Conservation (phyloP, 2,888 invertebrate species). For the Stenodema calcarata region DNA sequence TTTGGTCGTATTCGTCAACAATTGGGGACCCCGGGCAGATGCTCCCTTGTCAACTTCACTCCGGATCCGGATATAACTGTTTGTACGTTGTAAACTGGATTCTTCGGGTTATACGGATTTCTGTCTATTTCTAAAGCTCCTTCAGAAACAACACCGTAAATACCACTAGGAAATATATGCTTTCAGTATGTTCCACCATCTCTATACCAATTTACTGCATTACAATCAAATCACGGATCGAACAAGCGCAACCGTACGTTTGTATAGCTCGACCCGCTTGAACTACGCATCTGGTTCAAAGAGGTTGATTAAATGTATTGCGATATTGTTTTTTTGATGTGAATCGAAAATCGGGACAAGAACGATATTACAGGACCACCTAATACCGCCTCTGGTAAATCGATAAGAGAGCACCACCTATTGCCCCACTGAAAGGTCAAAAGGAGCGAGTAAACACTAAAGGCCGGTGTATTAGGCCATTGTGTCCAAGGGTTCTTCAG, state of each 20-base stretch:
- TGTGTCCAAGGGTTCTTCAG: background rate
- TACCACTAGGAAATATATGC: background rate
- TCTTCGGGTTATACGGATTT: background rate
- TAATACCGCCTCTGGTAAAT: background rate
- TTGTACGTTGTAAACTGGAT: background rate
- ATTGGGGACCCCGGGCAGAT: constrained; percentile 41
- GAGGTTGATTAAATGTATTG: no score
- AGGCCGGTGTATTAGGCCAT: background rate
- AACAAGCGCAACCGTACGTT: no score
- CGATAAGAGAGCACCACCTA: background rate
- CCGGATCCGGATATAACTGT: constrained; percentile 35
- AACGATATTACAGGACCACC: background rate
- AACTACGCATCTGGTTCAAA: no score
- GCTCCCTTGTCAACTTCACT: constrained; percentile 43
- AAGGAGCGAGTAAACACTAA: background rate
- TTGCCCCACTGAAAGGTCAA: constrained; percentile 13
- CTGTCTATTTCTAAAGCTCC: background rate
- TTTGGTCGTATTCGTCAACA: constrained; percentile 46
- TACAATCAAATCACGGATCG: no score
- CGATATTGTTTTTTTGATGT: no score
- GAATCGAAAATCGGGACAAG: background rate
- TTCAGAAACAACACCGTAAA: background rate
- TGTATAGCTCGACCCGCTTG: no score
- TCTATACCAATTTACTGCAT: no score
- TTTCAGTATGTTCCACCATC: no score